Evolutionary conservation across 2,113 vertebrate genomes (phyloP).

Genomic region (Apistogramma diplotaenia): DNA sequence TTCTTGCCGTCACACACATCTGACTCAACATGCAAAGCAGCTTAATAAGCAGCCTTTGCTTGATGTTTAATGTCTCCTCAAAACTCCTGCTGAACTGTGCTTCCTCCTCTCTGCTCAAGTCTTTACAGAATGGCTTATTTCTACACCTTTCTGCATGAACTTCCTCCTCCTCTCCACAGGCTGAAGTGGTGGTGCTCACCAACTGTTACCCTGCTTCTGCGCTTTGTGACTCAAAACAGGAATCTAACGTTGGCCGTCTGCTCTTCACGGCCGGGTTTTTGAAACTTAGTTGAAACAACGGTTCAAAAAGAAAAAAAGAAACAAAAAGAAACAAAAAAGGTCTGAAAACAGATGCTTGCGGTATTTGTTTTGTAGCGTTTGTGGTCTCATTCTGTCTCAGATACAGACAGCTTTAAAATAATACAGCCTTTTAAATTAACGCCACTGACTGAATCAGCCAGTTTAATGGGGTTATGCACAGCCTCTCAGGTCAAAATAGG

Average conservation of each 20-base stretch:
- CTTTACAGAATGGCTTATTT: not conserved
- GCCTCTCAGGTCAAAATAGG: not conserved
- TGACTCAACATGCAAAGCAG: not conserved
- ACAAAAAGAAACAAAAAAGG: not conserved
- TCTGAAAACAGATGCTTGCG: not conserved
- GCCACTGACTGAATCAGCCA: not conserved
- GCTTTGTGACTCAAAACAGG: slow-evolving; percentile 64
- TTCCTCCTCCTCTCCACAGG: slow-evolving; percentile 36
- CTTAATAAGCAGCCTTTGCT: not conserved
- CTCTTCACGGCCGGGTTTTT: slow-evolving; percentile 17
- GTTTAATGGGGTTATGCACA: not conserved
- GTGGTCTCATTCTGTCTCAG: slow-evolving; percentile 19
- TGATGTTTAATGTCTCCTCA: not conserved
- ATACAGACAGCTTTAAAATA: slow-evolving; percentile 7
- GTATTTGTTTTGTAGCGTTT: slow-evolving; percentile 9
- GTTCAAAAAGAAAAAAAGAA: not conserved
- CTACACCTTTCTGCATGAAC: slow-evolving; percentile 33
- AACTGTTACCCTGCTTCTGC: slow-evolving; percentile 31
- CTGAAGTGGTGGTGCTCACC: slow-evolving; percentile 31
- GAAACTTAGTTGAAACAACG: slow-evolving; percentile 20
- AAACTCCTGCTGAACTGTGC: not conserved
- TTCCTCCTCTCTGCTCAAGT: slow-evolving; percentile 12
- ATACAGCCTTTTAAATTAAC: slow-evolving; percentile 16
- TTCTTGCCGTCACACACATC: not conserved
- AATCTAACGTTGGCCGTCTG: slow-evolving; percentile 21